Evolutionary conservation across 2,113 vertebrate species (phyloP), one percentile per base, ranked within the genome.

Genomic region (Zingel zingel): DNA sequence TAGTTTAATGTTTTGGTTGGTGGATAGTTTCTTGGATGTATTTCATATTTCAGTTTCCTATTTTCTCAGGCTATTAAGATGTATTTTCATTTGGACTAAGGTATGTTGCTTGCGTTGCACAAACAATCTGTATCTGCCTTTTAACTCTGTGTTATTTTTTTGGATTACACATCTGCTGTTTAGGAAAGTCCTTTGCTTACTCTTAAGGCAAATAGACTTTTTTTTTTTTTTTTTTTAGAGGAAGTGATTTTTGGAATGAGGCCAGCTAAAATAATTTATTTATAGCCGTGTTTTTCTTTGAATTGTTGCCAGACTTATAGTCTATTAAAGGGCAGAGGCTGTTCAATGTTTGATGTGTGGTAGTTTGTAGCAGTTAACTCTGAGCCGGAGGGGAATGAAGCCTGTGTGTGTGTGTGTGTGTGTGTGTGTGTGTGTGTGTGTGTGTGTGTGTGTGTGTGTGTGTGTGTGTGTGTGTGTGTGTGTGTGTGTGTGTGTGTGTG

Each of bases 241-340:
- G 61, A 59, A 27, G 16, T 15, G 12, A 73, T 56, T 62, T 75
- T 48, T 77, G 64, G 74, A 67, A 72, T 6, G 0, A 53, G 16
- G 25, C 81, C 85, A 82, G 30, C 33, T 45, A 10, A 73, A 69
- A 86, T 82, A 2, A 84, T 56, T 82, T 81, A 84, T 89, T 81
- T 66, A 81, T 77, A 45, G 27, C 7, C 36, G 62, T 39, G 39
- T 54, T 80, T 77, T 74, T 72, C 54, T 61, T 50, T 70, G 43
- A 67, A 54, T 68, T 25, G 50, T 71, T 74, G 67, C 23, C 70
- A 54, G 74, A 79, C 63, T 72, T 64, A 65, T 73, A 56, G 6
- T 80, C 75, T 72, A 72, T 83, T 51, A 82, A 63, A 71, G 47
- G 68, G 50, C 56, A 53, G 36, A 78, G 47, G 75, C 70, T 62